Base-by-base conservation (phyloP, 1,140 invertebrate genomes). In the Aphelenchoides avenae region DNA sequence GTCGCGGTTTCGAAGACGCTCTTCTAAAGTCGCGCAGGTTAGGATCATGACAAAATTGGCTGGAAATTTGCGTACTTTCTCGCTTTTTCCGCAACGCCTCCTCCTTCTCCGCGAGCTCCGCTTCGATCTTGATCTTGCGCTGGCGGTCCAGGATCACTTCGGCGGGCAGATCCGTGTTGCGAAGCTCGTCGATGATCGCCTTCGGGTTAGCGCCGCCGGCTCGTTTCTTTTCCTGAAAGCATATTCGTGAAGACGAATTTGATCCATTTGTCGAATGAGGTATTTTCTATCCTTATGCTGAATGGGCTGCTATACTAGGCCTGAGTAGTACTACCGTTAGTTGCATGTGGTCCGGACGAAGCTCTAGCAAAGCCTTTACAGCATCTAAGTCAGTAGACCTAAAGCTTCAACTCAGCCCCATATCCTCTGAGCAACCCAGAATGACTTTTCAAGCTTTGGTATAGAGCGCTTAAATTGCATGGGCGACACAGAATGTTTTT, bases 81-180 rank as follows among this genome's bases (percentile, higher is more conserved):
- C 34, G 47, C 33, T 47, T 82, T 83, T 13, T 65, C 29, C 58
- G 36, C 13, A 54, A 44, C 20, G 51, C 33, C 40, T 61, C 61
- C 22, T 68, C 66, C 29, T 64, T 63, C 15, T 66, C 62, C 7
- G 70, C 66, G 39, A 66, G 50, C 61, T 87, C 85, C 64, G 86
- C 84, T 54, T 84, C 85, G 44, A 82, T 82, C 34, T 86, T 82
- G 29, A 80, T 81, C 81, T 83, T 62, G 85, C 84, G 18, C 85
- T 86, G 80, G 90, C 91, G 36, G 84, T 86, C 86, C 1, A 96
- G 79, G 62, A 96, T 95, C 63, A 87, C 85, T 52, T 87, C 85
- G 0, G 80, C 80, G 13, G 79, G 69, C 43, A 72, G 60, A 7
- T 77, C 61, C 24, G 66, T 71, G n/a, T 68, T 43, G 27, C 64